These are phyloP conservation scores for Glaucidium brasilianum DNA, from an alignment of 2,113 vertebrate species.

Conservation along the genomic window DNA sequence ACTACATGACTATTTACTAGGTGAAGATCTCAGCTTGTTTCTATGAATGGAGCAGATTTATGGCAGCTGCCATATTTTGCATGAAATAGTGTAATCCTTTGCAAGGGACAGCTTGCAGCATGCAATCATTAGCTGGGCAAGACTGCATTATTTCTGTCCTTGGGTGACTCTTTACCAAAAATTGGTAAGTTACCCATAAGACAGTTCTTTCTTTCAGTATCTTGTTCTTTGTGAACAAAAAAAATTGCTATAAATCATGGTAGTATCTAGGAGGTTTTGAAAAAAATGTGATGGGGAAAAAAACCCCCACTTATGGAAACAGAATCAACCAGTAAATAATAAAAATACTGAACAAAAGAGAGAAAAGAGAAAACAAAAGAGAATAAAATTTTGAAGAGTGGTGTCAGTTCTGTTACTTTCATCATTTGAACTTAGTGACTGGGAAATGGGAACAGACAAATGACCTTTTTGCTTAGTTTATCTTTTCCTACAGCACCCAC, in stretches of 20 bases:
- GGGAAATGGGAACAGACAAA: background rate
- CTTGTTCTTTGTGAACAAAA: background rate
- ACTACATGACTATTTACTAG: background rate
- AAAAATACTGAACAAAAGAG: background rate
- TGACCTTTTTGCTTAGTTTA: background rate
- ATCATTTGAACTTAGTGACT: background rate
- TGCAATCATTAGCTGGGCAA: background rate
- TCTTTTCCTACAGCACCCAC: background rate
- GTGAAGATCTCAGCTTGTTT: background rate
- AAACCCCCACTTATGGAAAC: background rate
- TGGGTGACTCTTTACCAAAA: background rate
- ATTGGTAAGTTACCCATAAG: background rate
- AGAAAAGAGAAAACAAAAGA: background rate
- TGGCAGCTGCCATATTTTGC: background rate
- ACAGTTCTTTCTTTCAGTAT: background rate
- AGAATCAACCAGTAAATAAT: background rate
- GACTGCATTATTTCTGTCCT: background rate
- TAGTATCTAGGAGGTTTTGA: background rate
- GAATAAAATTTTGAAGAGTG: background rate
- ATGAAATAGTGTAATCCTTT: background rate
- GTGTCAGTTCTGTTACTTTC: background rate
- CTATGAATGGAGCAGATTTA: background rate
- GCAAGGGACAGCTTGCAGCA: background rate
- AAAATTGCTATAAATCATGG: background rate
- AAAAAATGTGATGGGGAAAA: background rate